Conservation (phyloP, 1,140 invertebrate genomes). For the Neuroterus valhalla region DNA sequence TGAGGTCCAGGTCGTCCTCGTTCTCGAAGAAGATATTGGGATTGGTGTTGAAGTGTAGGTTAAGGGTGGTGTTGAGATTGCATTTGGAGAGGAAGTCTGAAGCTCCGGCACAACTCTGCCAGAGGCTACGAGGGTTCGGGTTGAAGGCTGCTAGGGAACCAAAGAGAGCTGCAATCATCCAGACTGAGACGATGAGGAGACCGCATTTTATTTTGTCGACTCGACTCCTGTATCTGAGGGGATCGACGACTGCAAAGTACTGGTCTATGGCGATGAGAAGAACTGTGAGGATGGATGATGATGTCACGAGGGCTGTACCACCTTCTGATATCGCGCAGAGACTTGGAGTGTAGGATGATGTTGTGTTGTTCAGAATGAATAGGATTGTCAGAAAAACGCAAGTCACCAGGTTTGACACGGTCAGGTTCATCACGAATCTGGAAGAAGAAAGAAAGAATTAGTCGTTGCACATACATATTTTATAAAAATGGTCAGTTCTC, state of each 20-base stretch:
- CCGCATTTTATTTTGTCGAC: conserved; percentile 84
- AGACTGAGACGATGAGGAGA: conserved; percentile 80
- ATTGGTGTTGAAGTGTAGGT: background rate
- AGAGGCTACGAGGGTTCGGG: conserved; percentile 74
- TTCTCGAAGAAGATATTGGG: background rate
- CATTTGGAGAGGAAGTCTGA: background rate
- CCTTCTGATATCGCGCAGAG: conserved; percentile 66
- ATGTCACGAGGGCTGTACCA: conserved; percentile 65
- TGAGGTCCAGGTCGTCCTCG: conserved; percentile 5
- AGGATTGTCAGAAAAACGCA: conserved; percentile 79
- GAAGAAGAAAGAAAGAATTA: conserved; percentile 46
- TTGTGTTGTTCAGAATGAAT: conserved; percentile 69
- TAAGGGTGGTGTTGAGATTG: background rate
- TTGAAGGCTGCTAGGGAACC: conserved; percentile 75
- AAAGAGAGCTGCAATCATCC: conserved; percentile 80
- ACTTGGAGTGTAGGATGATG: conserved; percentile 42
- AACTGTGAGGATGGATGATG: conserved; percentile 80
- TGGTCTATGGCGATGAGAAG: conserved; percentile 90
- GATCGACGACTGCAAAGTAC: conserved; percentile 90
- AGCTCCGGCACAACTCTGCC: conserved; percentile 70
- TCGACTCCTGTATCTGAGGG: conserved; percentile 87
- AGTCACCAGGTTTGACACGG: conserved; percentile 80
- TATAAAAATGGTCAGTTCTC: background rate
- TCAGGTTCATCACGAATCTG: conserved; percentile 83
- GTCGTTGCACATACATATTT: background rate